Evolutionary conservation across 2,888 invertebrate species (phyloP), one percentile per base, ranked within the genome.

Genomic region (Calliphora vomitoria): DNA sequence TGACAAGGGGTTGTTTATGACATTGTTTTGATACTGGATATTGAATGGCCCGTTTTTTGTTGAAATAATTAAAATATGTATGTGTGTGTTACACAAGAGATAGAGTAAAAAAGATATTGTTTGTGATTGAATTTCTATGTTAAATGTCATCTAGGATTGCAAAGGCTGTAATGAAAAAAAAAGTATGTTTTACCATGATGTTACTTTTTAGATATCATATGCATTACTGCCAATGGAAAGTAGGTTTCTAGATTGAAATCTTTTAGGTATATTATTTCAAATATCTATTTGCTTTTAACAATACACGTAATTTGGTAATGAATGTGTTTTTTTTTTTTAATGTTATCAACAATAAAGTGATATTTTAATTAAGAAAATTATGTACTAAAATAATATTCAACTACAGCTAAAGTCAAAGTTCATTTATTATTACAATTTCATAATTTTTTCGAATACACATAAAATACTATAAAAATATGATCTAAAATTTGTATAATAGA

Each of bases 61-160:
- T 66, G 78, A 71, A 82, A 66, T 72, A 82, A 86, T 81, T 85
- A 82, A 86, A 84, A 84, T 58, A 79, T 60, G 20, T 55, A 20
- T 55, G 55, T 55, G 53, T 53, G 71, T 66, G 50, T 62, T 76
- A 69, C 72, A 62, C 80, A 74, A n/a, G 41, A 64, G 50, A 60
- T 13, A 18, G 11, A 55, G 44, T 53, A 72, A 53, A 44, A 53
- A 18, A 62, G 38, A 74, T 38, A 74, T 74, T 79, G 76, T 72
- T 78, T 71, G 71, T 86, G 88, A 89, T 89, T 89, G 88, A 86
- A 74, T 86, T 86, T 87, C 74, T 86, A 64, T 89, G 88, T 89
- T 84, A 60, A 71, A 86, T 87, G 88, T 87, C 88, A 87, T 53
- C 20, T 50, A 58, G 13, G 38, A 78, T 55, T 47, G 20, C 41